Base-by-base conservation (phyloP, 2,888 invertebrate genomes). In the Copidosoma aretas region DNA sequence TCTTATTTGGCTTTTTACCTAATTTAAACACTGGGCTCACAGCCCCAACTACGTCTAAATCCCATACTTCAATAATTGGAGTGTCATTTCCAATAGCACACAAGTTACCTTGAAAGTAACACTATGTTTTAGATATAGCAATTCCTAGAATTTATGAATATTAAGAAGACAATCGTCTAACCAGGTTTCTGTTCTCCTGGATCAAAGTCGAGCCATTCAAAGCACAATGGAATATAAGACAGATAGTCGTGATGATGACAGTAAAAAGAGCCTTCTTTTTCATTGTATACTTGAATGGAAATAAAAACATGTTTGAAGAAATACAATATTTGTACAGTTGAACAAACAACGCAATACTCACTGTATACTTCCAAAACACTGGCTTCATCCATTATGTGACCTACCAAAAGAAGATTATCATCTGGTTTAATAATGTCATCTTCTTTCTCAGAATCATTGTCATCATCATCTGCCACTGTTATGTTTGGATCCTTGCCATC, bases 41-140 rank as follows among this genome's bases (percentile, higher is more conserved):
- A 68, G 92, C 91, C 81, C 98, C 95, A 74, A 97, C 91, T 68
- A 98, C 88, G 84, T 98, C 98, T 54, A 98, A 84, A 84, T 98
- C 97, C 97, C 98, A 99, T n/a, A 98, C 90, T 77, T 95, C 93
- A 67, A 98, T 97, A 53, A 93, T 88, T 0, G 96, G 93, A 72
- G 92, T 91, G 95, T 98, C 97, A 46, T 91, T 91, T 15, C 97
- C 98, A 67, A 98, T 89, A 0, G 97, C 98, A 76, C 96, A 92
- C 76, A 95, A 89, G 84, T 96, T 98, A 21, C 92, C 93, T 89
- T 68, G 39, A 73, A 75, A 62, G 68, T 49, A 41, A 46, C 64
- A 59, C 3, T 14, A 8, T 3, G 12, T 46, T 46, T 46, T 46
- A 15, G 12, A 15, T 12, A 46, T 15, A 15, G 2, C 3, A 14